Evolutionary conservation across 1,140 invertebrate species (phyloP).

Genomic region (Bombus pascuorum): DNA sequence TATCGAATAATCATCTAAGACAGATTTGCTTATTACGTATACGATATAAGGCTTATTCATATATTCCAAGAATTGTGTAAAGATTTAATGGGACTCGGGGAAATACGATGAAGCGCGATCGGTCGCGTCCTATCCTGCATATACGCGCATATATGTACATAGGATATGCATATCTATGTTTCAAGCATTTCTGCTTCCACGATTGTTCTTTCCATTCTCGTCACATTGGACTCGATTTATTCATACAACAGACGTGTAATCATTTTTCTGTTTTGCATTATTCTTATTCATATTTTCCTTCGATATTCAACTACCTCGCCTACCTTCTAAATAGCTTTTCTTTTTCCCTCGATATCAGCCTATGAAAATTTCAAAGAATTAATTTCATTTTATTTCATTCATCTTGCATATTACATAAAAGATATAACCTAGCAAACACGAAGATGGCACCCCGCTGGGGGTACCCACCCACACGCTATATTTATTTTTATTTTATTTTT

Average conservation of each 20-base stretch:
- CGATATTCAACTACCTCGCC: too few relatives aligned
- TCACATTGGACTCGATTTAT: not conserved
- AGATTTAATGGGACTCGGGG: not conserved
- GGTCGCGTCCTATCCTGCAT: not conserved
- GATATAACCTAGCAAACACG: too few relatives aligned
- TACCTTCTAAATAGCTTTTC: not conserved
- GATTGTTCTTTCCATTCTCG: slow-evolving; percentile 3
- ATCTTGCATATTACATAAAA: too few relatives aligned
- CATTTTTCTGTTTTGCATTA: not conserved
- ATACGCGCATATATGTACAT: not conserved
- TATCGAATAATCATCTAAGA: not conserved
- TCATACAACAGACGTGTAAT: not conserved
- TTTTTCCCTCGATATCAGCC: not conserved
- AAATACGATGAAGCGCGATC: not conserved
- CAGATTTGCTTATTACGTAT: too few relatives aligned
- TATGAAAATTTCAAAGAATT: not conserved
- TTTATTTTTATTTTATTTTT: too few relatives aligned
- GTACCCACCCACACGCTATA: too few relatives aligned
- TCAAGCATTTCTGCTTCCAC: not conserved
- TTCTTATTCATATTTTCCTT: not conserved
- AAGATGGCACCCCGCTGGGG: too few relatives aligned
- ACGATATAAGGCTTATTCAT: too few relatives aligned
- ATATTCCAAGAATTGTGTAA: not conserved
- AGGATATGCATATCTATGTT: not conserved
- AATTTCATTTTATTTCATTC: too few relatives aligned